Evolutionary conservation across 1,140 invertebrate species (phyloP).

Genomic region (Atopsyche davidsoni): DNA sequence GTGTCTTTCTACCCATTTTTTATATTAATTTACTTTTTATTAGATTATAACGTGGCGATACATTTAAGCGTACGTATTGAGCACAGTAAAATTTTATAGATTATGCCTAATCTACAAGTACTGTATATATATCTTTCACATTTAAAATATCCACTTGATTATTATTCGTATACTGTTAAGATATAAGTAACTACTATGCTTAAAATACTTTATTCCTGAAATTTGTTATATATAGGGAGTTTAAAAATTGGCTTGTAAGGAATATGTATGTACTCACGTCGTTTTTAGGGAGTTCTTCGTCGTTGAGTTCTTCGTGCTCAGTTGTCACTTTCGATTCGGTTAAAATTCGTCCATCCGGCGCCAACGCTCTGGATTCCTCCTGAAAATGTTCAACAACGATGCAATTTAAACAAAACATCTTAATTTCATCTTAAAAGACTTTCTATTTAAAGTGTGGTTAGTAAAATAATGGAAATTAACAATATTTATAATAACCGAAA

Average conservation of each 20-base stretch:
- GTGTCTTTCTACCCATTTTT: background rate
- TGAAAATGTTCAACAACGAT: constrained; percentile 31
- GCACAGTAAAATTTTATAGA: background rate
- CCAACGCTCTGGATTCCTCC: constrained; percentile 56
- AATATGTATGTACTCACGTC: constrained; percentile 44
- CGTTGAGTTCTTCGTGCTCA: constrained; percentile 76
- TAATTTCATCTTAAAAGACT: constrained; percentile 5
- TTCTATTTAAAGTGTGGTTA: background rate
- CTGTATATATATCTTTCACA: no score
- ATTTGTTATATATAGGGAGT: no score
- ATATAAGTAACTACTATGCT: no score
- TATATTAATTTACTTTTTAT: background rate
- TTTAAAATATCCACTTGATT: no score
- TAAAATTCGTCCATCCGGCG: constrained; percentile 74
- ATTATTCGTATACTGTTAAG: no score
- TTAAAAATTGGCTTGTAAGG: no score
- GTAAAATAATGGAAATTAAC: no score
- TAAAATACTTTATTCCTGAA: no score
- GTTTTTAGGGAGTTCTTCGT: constrained; percentile 65
- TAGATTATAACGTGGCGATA: no score
- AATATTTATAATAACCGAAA: no score
- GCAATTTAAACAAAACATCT: no score
- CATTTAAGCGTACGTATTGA: background rate
- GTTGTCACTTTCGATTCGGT: constrained; percentile 74
- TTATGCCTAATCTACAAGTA: no score